Evolutionary conservation across 2,888 invertebrate genomes (phyloP).

Genomic region (Endotricha flammealis): DNA sequence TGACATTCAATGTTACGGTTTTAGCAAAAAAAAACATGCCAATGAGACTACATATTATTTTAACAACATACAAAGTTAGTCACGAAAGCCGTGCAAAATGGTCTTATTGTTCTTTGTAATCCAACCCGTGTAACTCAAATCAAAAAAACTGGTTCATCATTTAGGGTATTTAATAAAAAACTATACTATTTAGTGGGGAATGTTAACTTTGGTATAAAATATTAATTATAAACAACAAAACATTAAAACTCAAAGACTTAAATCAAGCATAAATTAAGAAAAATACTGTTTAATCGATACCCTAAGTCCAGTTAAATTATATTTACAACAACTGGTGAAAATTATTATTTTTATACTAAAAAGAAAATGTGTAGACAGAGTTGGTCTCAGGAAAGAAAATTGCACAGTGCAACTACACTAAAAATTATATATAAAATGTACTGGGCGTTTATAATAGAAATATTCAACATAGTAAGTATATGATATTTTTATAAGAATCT

Average conservation of each 20-base stretch:
- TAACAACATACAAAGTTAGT: no score
- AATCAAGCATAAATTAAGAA: slow-evolving; percentile 72
- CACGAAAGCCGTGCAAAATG: no score
- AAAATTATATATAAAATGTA: slow-evolving; percentile 27
- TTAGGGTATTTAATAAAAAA: slow-evolving; percentile 38
- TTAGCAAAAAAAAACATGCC: no score
- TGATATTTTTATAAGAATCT: slow-evolving; percentile 24
- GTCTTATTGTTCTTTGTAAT: no score
- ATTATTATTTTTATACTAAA: slow-evolving; percentile 40
- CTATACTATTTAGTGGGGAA: slow-evolving; percentile 81
- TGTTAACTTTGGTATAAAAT: slow-evolving; percentile 86
- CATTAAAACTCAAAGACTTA: slow-evolving; percentile 71
- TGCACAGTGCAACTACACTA: slow-evolving; percentile 21
- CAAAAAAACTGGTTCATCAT: slow-evolving; percentile 46
- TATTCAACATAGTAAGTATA: slow-evolving; percentile 16
- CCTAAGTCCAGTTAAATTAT: slow-evolving; percentile 60
- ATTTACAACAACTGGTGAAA: slow-evolving; percentile 67
- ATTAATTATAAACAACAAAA: slow-evolving; percentile 77
- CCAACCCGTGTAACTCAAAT: slow-evolving; percentile 8
- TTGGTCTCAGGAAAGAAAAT: slow-evolving; percentile 20
- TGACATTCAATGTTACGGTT: no score
- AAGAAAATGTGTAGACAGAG: slow-evolving; percentile 15
- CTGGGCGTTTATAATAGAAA: slow-evolving; percentile 27
- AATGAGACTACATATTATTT: no score
- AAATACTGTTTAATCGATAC: slow-evolving; percentile 72